phyloP scores from a whole-genome alignment of 2,888 invertebrate species.

The Podotricha telesiphe region DNA sequence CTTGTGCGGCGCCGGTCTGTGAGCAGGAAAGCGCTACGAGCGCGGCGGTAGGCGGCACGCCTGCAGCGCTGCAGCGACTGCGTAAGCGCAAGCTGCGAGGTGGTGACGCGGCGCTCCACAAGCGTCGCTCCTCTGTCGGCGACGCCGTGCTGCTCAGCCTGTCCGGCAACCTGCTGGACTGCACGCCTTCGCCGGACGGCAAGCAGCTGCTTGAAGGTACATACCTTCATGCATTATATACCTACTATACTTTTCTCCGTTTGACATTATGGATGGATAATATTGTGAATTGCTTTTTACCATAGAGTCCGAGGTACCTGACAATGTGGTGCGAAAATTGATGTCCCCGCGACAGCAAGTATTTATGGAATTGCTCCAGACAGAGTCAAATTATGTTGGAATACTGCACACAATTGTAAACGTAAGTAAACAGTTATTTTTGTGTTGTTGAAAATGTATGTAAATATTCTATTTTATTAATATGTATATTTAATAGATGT shows the following conservation, averaged over 20 bases:
- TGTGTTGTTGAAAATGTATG: background rate
- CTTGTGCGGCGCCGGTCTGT: slow-evolving; percentile 55
- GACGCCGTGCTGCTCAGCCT: slow-evolving; percentile 93
- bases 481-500: slow-evolving; percentile 86
- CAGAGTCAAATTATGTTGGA: slow-evolving; percentile 98
- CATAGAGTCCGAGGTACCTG: slow-evolving; percentile 81
- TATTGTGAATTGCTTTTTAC: background rate
- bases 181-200: slow-evolving; percentile 92
- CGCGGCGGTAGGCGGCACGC: slow-evolving; percentile 56
- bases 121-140: slow-evolving; percentile 93
- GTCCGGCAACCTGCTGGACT: slow-evolving; percentile 94
- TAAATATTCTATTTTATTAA: background rate
- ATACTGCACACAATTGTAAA: slow-evolving; percentile 96
- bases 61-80: slow-evolving; percentile 78
- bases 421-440: slow-evolving; percentile 77
- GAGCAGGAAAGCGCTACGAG: slow-evolving; percentile 55
- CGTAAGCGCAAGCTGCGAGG: slow-evolving; percentile 91
- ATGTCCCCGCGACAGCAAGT: slow-evolving; percentile 91
- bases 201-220: slow-evolving; percentile 81
- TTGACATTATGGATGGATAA: background rate
- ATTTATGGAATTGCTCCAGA: slow-evolving; percentile 96
- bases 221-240: background rate
- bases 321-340: slow-evolving; percentile 86
- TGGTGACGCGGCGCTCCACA: slow-evolving; percentile 85
- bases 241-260: background rate